phyloP scores from a whole-genome alignment of 2,888 invertebrate species.

The Drosophila barbarae region DNA sequence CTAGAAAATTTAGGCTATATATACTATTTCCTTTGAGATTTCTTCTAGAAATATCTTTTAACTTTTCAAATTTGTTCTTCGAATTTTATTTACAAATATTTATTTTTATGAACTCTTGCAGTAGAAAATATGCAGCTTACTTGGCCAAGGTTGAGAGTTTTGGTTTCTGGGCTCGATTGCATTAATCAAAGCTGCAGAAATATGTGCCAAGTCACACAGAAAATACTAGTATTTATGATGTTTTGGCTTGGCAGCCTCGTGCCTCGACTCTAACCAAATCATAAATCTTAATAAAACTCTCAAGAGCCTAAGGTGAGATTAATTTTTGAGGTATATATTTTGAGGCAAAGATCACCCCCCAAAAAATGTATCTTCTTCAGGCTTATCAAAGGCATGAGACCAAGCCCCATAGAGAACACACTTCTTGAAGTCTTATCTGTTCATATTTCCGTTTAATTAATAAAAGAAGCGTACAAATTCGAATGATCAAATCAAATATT shows the following conservation, averaged over 20 bases:
- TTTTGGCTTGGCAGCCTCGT: slow-evolving; percentile 33
- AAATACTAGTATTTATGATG: slow-evolving; percentile 49
- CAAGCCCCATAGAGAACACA: slow-evolving; percentile 7
- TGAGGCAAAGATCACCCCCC: slow-evolving; percentile 11
- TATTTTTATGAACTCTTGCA: background rate
- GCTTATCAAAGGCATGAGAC: slow-evolving; percentile 21
- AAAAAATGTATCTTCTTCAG: slow-evolving; percentile 18
- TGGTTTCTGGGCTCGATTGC: slow-evolving; percentile 44
- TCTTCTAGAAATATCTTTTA: background rate
- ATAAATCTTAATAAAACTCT: slow-evolving; percentile 63
- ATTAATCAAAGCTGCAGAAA: slow-evolving; percentile 68
- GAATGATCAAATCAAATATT: slow-evolving; percentile 62
- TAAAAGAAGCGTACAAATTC: slow-evolving; percentile 60
- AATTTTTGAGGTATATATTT: slow-evolving; percentile 1
- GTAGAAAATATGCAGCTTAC: slow-evolving; percentile 15
- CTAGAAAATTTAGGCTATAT: background rate
- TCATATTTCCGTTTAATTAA: slow-evolving; percentile 66
- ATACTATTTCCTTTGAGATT: background rate
- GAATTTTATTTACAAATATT: background rate
- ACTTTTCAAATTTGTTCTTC: background rate
- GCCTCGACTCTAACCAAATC: slow-evolving; percentile 38
- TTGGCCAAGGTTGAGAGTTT: slow-evolving; percentile 33
- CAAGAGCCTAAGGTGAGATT: slow-evolving; percentile 14
- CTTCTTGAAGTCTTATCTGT: slow-evolving; percentile 31
- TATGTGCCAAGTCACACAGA: slow-evolving; percentile 64